Conservation (phyloP, 2,888 invertebrate genomes). For the Cheilosia vulpina region DNA sequence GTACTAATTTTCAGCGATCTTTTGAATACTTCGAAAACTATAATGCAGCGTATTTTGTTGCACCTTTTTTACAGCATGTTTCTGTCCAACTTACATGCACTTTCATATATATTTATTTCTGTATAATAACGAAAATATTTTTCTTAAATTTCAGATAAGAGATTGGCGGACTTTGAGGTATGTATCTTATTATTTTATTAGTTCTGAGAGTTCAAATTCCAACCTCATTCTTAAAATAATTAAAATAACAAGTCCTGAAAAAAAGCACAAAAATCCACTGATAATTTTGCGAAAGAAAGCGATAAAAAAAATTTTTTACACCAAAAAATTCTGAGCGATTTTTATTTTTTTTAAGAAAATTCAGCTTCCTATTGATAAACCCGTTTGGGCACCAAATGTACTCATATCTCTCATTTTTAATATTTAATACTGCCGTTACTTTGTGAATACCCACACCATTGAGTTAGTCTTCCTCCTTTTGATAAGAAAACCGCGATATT, state of each 20-base stretch:
- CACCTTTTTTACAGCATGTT: too few relatives aligned
- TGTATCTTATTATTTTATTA: not conserved
- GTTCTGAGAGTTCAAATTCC: not conserved
- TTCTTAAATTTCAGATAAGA: not conserved
- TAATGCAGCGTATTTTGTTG: too few relatives aligned
- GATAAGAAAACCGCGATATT: constrained; percentile 32
- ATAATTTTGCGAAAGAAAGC: too few relatives aligned
- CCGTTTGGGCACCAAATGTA: constrained; percentile 4
- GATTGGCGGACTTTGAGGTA: not conserved
- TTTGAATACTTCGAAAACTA: too few relatives aligned
- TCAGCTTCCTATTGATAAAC: constrained; percentile 25
- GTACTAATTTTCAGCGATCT: too few relatives aligned
- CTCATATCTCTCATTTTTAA: not conserved
- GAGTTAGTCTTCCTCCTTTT: constrained; percentile 3
- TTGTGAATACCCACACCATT: not conserved
- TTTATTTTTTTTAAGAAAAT: not conserved
- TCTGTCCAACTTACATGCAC: not conserved
- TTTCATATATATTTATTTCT: not conserved
- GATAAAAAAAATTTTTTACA: not conserved
- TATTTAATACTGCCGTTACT: not conserved
- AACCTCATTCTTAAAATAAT: too few relatives aligned
- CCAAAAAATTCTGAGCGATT: not conserved
- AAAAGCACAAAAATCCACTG: too few relatives aligned
- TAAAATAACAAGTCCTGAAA: too few relatives aligned
- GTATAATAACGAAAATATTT: not conserved